Percentiles rank a stretch among this genome's conserved stretches.
These are phyloP conservation scores for Magallana angulata DNA, from an alignment of 1,140 invertebrate genomes.

Conservation along the genomic window DNA sequence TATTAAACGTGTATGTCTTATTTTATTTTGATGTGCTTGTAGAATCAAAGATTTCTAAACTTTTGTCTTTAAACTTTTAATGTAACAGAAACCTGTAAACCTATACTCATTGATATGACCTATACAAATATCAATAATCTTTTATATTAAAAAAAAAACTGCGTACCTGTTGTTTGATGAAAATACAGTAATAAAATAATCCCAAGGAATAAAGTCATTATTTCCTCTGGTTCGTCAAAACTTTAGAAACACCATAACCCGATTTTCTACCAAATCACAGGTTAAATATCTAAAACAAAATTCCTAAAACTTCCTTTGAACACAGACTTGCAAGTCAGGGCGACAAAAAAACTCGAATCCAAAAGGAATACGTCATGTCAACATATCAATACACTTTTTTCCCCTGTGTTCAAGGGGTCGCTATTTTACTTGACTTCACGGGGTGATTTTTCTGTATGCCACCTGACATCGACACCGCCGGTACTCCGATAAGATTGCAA, in stretches of 20 bases:
- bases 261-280: not conserved
- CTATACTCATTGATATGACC: too few species aligned
- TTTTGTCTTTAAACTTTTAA: too few species aligned
- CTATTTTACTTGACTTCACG: slow-evolving; percentile 4
- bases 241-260: not conserved
- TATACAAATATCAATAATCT: too few species aligned
- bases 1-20: too few species aligned
- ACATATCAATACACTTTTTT: slow-evolving; percentile 24
- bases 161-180: not conserved
- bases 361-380: not conserved
- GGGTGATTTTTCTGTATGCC: not conserved
- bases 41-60: too few species aligned
- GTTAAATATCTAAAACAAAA: not conserved
- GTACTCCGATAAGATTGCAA: not conserved
- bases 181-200: not conserved
- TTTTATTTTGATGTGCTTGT: too few species aligned
- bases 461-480: not conserved
- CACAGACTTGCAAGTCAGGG: not conserved
- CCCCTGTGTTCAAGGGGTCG: not conserved
- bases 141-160: too few species aligned
- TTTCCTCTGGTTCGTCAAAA: not conserved
- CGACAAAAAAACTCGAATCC: slow-evolving; percentile 1
- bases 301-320: not conserved
- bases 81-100: too few species aligned
- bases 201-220: not conserved